Conservation (phyloP, 2,113 vertebrate species). For the Oxyruncus cristatus region DNA sequence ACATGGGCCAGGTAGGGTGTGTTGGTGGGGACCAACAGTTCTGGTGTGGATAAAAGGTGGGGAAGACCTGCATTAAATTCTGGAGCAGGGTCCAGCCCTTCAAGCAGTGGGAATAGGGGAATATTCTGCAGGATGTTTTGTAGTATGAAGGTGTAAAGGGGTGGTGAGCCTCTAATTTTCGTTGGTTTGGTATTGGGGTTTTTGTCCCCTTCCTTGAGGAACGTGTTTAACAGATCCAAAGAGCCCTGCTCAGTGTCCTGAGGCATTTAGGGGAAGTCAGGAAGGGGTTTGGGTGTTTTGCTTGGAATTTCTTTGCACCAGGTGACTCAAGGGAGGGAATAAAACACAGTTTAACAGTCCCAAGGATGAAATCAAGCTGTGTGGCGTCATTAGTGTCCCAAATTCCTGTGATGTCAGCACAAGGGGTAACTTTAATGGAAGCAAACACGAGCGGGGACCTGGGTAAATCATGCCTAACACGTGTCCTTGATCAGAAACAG, state of each 20-base stretch:
- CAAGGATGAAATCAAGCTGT: background rate
- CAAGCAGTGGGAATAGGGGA: background rate
- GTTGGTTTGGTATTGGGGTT: background rate
- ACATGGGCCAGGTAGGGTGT: constrained; percentile 79
- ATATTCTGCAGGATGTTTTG: background rate
- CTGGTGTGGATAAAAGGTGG: background rate
- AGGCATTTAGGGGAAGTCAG: background rate
- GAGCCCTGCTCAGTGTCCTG: background rate
- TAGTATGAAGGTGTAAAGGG: background rate
- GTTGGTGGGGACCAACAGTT: background rate
- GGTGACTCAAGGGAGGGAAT: background rate
- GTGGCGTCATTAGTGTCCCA: background rate
- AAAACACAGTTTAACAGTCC: background rate
- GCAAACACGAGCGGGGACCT: background rate
- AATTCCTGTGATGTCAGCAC: background rate
- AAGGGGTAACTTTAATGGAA: background rate
- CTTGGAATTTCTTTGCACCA: background rate
- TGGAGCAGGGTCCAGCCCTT: background rate
- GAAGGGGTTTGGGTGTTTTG: background rate
- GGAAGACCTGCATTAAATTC: background rate
- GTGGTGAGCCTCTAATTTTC: background rate
- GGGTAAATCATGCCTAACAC: background rate
- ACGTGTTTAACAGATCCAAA: background rate
- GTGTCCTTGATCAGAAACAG: constrained; percentile 78
- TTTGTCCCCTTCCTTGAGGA: background rate